phyloP scores from a whole-genome alignment of 1,140 invertebrate species.

The Neodiprion lecontei region DNA sequence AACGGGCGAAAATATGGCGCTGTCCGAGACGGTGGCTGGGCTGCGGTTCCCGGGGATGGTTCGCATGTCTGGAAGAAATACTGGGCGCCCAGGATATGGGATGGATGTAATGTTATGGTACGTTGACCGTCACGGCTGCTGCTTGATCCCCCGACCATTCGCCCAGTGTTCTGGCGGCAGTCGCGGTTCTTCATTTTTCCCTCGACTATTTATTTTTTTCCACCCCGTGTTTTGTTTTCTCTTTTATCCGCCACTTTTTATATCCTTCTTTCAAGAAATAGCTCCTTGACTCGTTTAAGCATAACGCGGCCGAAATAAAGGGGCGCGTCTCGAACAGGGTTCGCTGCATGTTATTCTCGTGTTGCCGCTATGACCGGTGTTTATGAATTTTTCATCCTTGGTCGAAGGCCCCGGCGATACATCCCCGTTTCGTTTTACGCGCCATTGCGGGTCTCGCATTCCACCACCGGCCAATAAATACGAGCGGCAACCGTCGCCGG shows the following conservation, averaged over 20 bases:
- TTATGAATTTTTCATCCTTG: slow-evolving; percentile 1
- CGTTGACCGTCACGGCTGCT: slow-evolving; percentile 51
- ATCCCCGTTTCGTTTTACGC: not conserved
- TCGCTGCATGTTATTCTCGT: not conserved
- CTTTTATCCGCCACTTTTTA: slow-evolving; percentile 18
- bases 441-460: not conserved
- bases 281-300: not conserved
- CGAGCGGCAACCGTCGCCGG: not conserved
- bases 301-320: not conserved
- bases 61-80: slow-evolving; percentile 48
- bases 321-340: not conserved
- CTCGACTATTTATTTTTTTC: slow-evolving; percentile 7
- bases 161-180: not conserved
- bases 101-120: slow-evolving; percentile 55
- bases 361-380: not conserved
- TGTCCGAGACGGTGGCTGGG: not conserved
- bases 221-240: slow-evolving; percentile 39
- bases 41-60: not conserved
- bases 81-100: slow-evolving; percentile 32
- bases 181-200: no score
- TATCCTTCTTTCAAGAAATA: no score
- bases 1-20: not conserved
- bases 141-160: slow-evolving; percentile 27
- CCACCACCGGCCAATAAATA: no score
- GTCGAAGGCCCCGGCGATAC: not conserved